Evolutionary conservation across 2,888 invertebrate species (phyloP).

Genomic region (Epinotia demarniana): DNA sequence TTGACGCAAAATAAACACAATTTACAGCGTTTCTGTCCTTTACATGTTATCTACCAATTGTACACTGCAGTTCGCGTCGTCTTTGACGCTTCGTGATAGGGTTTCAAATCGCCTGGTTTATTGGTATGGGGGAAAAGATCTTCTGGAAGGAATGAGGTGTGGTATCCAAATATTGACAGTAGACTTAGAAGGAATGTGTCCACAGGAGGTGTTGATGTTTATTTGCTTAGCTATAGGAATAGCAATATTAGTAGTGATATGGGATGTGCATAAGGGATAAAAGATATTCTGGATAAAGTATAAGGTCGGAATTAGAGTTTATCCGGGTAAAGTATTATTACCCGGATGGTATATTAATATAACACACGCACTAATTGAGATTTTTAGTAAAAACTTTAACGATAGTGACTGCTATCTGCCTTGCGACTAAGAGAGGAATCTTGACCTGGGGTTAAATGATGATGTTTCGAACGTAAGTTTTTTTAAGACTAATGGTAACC

Average conservation of each 20-base stretch:
- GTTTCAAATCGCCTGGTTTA: background rate
- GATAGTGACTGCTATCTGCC: too few relatives aligned
- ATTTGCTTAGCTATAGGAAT: conserved; percentile 46
- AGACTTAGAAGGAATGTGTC: conserved; percentile 44
- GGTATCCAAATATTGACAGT: conserved; percentile 44
- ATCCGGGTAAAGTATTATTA: background rate
- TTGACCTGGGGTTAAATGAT: too few relatives aligned
- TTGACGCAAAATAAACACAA: conserved; percentile 29
- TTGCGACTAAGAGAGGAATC: too few relatives aligned
- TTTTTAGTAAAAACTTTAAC: too few relatives aligned
- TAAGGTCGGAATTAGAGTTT: background rate
- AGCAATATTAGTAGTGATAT: conserved; percentile 38
- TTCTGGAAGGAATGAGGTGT: conserved; percentile 44
- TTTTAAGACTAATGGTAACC: too few relatives aligned
- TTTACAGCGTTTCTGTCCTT: conserved; percentile 42
- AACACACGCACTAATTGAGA: too few relatives aligned
- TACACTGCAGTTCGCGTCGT: background rate
- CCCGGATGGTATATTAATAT: too few relatives aligned
- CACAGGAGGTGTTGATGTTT: conserved; percentile 42
- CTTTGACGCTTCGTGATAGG: background rate
- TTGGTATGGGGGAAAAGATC: background rate
- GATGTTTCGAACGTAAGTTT: too few relatives aligned
- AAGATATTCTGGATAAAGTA: background rate
- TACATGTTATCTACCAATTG: conserved; percentile 35
- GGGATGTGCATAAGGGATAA: conserved; percentile 13